These are phyloP conservation scores for Urocolius indicus DNA, from an alignment of 2,113 vertebrate genomes.

Conservation along the genomic window DNA sequence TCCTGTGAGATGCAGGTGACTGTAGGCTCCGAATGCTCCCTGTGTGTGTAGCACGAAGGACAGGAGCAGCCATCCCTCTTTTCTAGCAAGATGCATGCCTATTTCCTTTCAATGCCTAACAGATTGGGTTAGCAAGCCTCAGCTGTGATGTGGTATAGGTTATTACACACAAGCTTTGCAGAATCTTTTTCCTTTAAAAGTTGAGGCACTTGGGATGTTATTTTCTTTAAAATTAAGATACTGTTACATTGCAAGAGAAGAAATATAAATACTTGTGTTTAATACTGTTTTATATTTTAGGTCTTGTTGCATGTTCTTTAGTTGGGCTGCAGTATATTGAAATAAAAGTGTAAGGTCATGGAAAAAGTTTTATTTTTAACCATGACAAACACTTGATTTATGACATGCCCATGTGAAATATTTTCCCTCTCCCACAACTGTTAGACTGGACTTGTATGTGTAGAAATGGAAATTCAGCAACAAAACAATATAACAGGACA, in stretches of 20 bases:
- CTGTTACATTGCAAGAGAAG: background rate
- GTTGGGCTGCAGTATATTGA: background rate
- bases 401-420: background rate
- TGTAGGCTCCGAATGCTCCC: background rate
- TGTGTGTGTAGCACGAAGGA: background rate
- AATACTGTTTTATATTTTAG: background rate
- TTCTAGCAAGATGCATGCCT: background rate
- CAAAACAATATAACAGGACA: background rate
- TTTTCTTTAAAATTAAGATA: background rate
- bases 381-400: background rate
- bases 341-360: background rate
- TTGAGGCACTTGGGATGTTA: background rate
- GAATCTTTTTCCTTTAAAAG: background rate
- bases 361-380: constrained; percentile 12
- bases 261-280: background rate
- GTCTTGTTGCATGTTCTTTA: background rate
- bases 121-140: background rate
- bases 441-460: background rate
- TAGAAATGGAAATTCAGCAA: background rate
- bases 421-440: background rate
- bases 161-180: background rate
- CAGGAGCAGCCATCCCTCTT: background rate
- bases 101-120: background rate
- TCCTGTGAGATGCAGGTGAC: background rate
- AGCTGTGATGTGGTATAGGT: background rate